Base-by-base conservation (phyloP, 2,113 vertebrate genomes). In the Aptenodytes forsteri region DNA sequence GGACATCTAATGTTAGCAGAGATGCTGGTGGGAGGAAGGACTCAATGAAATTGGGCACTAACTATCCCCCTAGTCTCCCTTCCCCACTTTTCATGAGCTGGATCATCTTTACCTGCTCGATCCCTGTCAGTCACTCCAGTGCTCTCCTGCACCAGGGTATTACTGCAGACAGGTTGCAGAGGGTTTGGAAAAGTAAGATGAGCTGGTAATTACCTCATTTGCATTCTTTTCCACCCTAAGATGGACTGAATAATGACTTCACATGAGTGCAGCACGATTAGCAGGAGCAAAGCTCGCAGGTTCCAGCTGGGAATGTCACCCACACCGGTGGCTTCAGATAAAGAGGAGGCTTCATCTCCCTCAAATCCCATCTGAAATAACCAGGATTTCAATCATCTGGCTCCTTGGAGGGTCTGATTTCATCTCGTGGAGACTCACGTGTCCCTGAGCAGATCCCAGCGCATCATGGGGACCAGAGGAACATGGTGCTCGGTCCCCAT, bases 201-300 rank as follows among this genome's bases (percentile, higher is more conserved):
- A 96, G 67, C 78, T 97, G 76, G 76, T 97, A 97, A 95, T 97
- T 79, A 93, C 22, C 93, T 97, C 82, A 94, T 98, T 97, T 98
- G 65, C 88, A 90, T 94, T 84, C 44, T 93, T 94, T 95, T 90
- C 70, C 89, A 93, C 84, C 92, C 93, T 86, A 91, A 96, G 97
- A 97, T 80, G 76, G 71, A 94, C 95, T 95, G 93, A 76, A 85
- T 96, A 96, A 97, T 77, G 71, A 93, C 91, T 95, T 93, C 82
- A 79, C 64, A 44, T 76, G 76, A 92, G 87, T 40, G 34, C n/a
- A 92, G 83, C 38, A 20, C 49, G 83, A 90, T 86, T 52, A 92
- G 62, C 9, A 5, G 78, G 95, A 96, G 76, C 70, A 89, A 95
- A 97, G 64, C 76, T 95, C 42, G 21, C 56, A 49, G 62, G 23